These are phyloP conservation scores for Galaxias olidus DNA, from an alignment of 2,797 vertebrate species.

Conservation along the genomic window DNA sequence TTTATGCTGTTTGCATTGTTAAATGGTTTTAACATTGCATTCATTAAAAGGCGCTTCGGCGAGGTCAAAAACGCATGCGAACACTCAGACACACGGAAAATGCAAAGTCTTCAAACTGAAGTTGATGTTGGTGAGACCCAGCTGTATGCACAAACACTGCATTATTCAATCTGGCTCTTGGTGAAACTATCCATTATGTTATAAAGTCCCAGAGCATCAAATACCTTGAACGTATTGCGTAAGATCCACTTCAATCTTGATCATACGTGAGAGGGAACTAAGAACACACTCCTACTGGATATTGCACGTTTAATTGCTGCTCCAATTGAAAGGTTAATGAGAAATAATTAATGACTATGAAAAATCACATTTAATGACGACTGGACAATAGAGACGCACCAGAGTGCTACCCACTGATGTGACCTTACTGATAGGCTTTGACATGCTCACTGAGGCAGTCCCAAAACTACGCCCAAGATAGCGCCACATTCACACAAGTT, in stretches of 20 bases:
- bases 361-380: constrained; percentile 63
- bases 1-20: too few species aligned
- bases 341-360: constrained; percentile 59
- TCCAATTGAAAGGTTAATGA: constrained; percentile 56
- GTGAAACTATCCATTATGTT: constrained; percentile 22
- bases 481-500: too few species aligned
- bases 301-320: constrained; percentile 51
- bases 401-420: background rate
- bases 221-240: constrained; percentile 21
- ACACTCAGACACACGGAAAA: constrained; percentile 7
- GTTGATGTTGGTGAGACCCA: constrained; percentile 16
- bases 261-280: constrained; percentile 26
- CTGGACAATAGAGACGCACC: constrained; percentile 23
- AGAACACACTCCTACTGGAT: constrained; percentile 49
- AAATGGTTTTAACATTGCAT: too few species aligned
- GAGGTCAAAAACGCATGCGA: background rate
- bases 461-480: too few species aligned
- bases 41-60: too few species aligned
- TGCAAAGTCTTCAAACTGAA: background rate
- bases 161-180: constrained; percentile 20
- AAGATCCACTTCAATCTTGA: constrained; percentile 27
- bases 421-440: too few species aligned
- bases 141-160: constrained; percentile 29
- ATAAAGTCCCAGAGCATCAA: constrained; percentile 9
- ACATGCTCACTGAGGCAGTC: too few species aligned